Evolutionary conservation across 1,140 invertebrate genomes (phyloP), one percentile per base, ranked within the genome.

Genomic region (Ceratitis capitata): DNA sequence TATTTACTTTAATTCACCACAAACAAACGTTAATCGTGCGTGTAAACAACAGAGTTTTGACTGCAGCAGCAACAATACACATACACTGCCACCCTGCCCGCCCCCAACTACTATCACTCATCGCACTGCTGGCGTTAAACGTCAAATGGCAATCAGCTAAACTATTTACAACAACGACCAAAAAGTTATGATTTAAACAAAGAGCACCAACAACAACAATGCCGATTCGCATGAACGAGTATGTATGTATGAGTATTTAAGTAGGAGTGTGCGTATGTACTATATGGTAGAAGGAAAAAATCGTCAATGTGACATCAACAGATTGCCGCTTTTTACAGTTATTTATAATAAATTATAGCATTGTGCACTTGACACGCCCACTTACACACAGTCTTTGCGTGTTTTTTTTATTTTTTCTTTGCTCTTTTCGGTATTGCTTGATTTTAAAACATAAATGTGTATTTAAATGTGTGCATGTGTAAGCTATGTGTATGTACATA

Each of bases 321-420:
- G 69, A 78, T 78, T 78, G 69, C 42, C n/a, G 39, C 69, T 78
- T 32, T 45, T 78, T 78, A 45, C 69, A 39, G 69, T 78, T 78
- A 78, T 78, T 78, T 78, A 45, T 78, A 78, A 78, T 78, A 78
- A 78, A 78, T 78, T 78, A 78, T n/a, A 26, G 39, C 9, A 45
- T 78, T 78, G 35, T 42, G 69, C 69, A 45, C 23, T 45, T 45
- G 39, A 78, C 69, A 78, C 69, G 69, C 69, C 69, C 69, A 78
- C 42, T 78, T 78, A 7, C 16, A 23, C 23, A 26, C 39, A 78
- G 35, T 19, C 9, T 45, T 23, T 32, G 14, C 19, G 19, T 42
- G 39, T 19, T 78, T 78, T 45, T 12, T 12, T 78, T 78, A 23
- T 12, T 12, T 23, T 56, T 23, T n/a, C 51, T 56, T 47, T 23